Base-by-base conservation (phyloP, 2,888 invertebrate species). In the Eugnorisma glareosa region DNA sequence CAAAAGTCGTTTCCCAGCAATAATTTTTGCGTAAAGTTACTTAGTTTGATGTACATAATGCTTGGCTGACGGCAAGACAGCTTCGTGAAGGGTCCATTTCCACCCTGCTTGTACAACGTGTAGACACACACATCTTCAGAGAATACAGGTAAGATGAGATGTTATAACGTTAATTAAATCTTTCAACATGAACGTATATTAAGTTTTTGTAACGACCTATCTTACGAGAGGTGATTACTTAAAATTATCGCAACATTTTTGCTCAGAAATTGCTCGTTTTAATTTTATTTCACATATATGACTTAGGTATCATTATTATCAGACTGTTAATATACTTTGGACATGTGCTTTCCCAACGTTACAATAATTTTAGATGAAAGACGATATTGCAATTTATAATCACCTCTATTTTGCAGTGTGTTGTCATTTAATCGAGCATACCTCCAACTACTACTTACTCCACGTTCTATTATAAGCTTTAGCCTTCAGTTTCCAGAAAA, bases 221-320 rank as follows among this genome's bases (percentile, higher is more conserved):
- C 83, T 73, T 67, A 77, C 81, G 40, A 78, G 54, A 54, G 45
- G 37, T 72, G 57, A 79, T 86, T 86, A 75, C 72, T 74, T 78
- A 61, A 72, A 83, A 28, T 64, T 83, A 73, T 67, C 45, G 83
- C 86, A 79, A 83, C 72, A 43, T 67, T 63, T 57, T 69, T 69
- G 37, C 69, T 48, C 40, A 71, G 59, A 74, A 74, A 78, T 86
- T 57, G 68, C 71, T 1, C 59, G 71, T 66, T 77, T 68, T 72
- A 78, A 83, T 74, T 83, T 57, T 72, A 74, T 74, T 78, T 83
- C 83, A 83, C 64, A 75, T 78, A 59, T 63, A 72, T 61, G 54
- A 54, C 37, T 84, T 67, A 63, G 51, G 71, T 69, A 78, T 77
- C 77, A 73, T 81, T 76, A 76, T 81, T 45, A 57, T 45, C 24